These are phyloP conservation scores for Lerista edwardsae DNA, from an alignment of 2,797 vertebrate genomes.

Conservation along the genomic window DNA sequence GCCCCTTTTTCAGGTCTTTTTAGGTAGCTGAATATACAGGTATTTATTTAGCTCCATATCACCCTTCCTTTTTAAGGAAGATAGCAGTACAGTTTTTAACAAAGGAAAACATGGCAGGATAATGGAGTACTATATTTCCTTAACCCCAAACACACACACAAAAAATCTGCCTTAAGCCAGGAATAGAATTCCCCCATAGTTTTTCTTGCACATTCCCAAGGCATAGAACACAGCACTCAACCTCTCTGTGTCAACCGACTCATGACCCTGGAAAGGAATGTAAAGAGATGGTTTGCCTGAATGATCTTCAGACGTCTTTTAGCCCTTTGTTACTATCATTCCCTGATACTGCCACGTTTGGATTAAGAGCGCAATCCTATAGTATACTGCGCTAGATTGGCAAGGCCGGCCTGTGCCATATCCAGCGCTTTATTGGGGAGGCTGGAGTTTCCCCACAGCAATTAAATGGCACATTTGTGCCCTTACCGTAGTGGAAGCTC, in stretches of 20 bases:
- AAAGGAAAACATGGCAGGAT: neutral
- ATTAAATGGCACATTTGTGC: too few relatives aligned
- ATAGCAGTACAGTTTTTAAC: neutral
- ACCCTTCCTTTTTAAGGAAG: neutral
- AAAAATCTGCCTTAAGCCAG: neutral
- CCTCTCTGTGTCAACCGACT: neutral
- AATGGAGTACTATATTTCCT: neutral
- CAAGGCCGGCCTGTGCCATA: too few relatives aligned
- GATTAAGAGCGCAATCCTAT: too few relatives aligned
- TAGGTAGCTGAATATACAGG: constrained; percentile 45
- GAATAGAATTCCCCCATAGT: neutral
- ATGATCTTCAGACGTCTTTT: neutral
- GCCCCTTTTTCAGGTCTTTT: constrained; percentile 13
- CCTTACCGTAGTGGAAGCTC: too few relatives aligned
- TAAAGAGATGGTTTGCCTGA: neutral
- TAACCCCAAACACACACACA: neutral
- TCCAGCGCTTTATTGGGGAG: too few relatives aligned
- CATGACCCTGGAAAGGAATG: neutral
- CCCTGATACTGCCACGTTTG: neutral
- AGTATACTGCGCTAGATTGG: too few relatives aligned
- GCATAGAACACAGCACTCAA: neutral
- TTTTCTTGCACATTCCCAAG: neutral
- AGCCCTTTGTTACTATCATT: neutral
- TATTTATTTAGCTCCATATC: constrained; percentile 29
- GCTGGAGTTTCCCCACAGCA: too few relatives aligned